Base-by-base conservation (phyloP, 1,140 invertebrate species). In the Heterodera carotae region DNA sequence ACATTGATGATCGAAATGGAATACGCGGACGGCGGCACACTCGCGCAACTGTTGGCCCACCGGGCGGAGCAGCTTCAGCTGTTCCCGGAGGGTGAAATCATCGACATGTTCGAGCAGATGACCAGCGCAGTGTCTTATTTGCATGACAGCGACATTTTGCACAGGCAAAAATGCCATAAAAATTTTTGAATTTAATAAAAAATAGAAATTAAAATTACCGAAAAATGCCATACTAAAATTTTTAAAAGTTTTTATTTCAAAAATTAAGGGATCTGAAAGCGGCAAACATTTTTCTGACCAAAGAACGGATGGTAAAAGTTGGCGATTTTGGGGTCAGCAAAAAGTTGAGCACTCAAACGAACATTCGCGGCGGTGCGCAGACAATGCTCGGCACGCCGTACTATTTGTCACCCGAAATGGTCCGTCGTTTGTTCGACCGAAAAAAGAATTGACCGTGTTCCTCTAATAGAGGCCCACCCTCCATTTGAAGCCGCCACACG, bases 251-350 rank as follows among this genome's bases (percentile, higher is more conserved):
- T 71, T 60, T 66, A 27, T 64, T 81, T 36, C 18, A 59, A 81
- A 79, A 84, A 85, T 81, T n/a, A 79, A 92, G 92, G 82, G 92
- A 93, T 88, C 87, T 93, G 64, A 93, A 93, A 88, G 92, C 92
- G 2, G 92, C 92, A 2, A 93, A 93, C 88, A 92, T 93, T 12
- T 93, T 93, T 83, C 87, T 93, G 12, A 93, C 92, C 31, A 91
- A 91, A 82, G 90, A 92, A 70, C 90, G 91, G 87, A 90, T 72
- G 90, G 80, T 92, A 91, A 82, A 2, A 91, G 77, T 92, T 36
- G 92, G 92, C 2, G 93, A 93, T 88, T 93, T 93, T 89, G 92
- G 92, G n/a, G 93, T 93, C 73, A 92, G 92, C 2, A 93, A 93
- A 88, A 36, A 15, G 83, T 89, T 93, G 89, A 91, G 90, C 60